Conservation (phyloP, 2,888 invertebrate species). For the Epiblema foenella region DNA sequence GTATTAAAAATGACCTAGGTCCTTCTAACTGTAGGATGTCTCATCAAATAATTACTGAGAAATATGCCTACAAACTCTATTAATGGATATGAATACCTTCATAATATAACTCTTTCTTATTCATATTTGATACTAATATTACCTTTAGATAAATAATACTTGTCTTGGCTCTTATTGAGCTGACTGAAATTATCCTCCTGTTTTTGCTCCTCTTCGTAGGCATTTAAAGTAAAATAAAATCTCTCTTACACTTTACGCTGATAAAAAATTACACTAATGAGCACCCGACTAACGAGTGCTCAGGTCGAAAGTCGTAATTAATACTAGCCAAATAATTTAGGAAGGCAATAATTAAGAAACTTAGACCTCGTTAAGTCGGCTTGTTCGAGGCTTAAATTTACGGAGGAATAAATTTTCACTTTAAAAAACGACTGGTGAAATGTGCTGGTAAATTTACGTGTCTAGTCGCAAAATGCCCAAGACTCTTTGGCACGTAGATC, state of each 20-base stretch:
- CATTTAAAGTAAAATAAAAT: neutral
- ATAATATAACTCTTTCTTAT: no score
- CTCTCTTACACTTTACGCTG: slow-evolving; percentile 3
- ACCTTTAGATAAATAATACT: neutral
- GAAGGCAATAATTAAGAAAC: slow-evolving; percentile 42
- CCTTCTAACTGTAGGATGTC: no score
- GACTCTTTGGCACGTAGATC: neutral
- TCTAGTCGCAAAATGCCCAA: neutral
- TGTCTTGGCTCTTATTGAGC: neutral
- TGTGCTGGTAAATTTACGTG: slow-evolving; percentile 17
- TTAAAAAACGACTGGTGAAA: slow-evolving; percentile 29
- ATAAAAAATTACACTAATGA: slow-evolving; percentile 37
- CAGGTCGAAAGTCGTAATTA: slow-evolving; percentile 36
- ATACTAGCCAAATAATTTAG: slow-evolving; percentile 38
- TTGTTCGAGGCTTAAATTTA: slow-evolving; percentile 30
- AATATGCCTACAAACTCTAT: no score
- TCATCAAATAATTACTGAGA: no score
- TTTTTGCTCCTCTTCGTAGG: neutral
- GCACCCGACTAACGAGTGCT: slow-evolving; percentile 32
- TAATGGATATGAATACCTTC: no score
- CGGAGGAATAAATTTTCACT: slow-evolving; percentile 26
- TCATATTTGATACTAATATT: no score
- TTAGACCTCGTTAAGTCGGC: slow-evolving; percentile 36
- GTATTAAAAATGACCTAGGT: no score
- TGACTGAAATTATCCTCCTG: neutral